Conservation (phyloP, 2,888 invertebrate species). For the Ophraella communa region DNA sequence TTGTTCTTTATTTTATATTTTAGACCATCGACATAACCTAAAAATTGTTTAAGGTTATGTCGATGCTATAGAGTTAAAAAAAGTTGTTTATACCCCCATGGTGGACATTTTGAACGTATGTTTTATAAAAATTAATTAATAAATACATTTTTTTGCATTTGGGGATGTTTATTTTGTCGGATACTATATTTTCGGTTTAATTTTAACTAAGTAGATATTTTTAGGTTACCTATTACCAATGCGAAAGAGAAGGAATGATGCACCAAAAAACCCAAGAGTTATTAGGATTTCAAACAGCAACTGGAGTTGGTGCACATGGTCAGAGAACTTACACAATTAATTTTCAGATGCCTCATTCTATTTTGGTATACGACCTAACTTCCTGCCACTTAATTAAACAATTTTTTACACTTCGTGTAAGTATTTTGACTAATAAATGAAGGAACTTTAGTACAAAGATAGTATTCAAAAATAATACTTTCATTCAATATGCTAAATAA, state of each 20-base stretch:
- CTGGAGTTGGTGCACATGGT: slow-evolving; percentile 46
- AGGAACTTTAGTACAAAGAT: no score
- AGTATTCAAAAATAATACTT: no score
- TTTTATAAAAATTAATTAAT: no score
- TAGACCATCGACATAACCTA: no score
- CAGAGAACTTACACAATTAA: slow-evolving; percentile 41
- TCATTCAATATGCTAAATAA: no score
- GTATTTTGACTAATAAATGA: slow-evolving; percentile 2
- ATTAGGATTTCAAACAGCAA: slow-evolving; percentile 15
- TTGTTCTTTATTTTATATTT: no score
- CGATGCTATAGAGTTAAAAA: no score
- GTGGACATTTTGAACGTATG: background rate
- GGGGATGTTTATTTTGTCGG: no score
- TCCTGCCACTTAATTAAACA: slow-evolving; percentile 35
- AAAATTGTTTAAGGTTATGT: no score
- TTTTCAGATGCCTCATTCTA: slow-evolving; percentile 39
- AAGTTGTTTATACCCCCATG: no score
- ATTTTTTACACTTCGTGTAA: slow-evolving; percentile 34
- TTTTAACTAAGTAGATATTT: background rate
- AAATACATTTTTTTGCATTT: no score
- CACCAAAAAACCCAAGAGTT: slow-evolving; percentile 6
- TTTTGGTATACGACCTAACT: slow-evolving; percentile 41
- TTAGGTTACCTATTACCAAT: slow-evolving; percentile 2
- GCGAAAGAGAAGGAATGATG: slow-evolving; percentile 5
- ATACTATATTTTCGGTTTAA: no score